phyloP scores from a whole-genome alignment of 2,888 invertebrate species.

The Philopedon plagiatum region DNA sequence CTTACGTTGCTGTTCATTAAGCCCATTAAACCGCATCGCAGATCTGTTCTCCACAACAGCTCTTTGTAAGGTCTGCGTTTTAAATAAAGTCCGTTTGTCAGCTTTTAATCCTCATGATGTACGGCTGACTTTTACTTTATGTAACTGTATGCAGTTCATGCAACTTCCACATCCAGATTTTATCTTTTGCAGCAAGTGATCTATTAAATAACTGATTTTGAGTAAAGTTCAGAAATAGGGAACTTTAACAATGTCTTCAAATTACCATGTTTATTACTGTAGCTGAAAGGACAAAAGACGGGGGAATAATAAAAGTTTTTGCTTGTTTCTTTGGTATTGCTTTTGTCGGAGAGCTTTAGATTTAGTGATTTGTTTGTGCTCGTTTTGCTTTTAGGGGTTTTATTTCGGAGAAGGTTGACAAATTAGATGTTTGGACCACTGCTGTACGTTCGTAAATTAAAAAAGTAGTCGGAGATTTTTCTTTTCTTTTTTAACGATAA shows the following conservation, averaged over 20 bases:
- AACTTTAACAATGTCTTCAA: slow-evolving; percentile 19
- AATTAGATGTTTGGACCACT: slow-evolving; percentile 23
- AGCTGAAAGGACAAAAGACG: slow-evolving; percentile 31
- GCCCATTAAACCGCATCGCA: no score
- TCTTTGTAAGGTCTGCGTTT: no score
- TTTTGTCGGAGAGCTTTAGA: slow-evolving; percentile 25
- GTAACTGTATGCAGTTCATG: not conserved
- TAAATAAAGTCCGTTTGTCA: no score
- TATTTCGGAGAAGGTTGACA: slow-evolving; percentile 18
- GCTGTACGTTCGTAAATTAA: slow-evolving; percentile 11
- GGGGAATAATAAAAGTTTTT: slow-evolving; percentile 32
- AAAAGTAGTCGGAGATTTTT: slow-evolving; percentile 2
- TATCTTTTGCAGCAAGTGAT: slow-evolving; percentile 9
- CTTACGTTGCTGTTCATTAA: no score
- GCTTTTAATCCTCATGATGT: no score
- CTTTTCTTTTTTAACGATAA: not conserved
- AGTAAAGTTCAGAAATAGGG: slow-evolving; percentile 18
- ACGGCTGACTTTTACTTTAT: no score
- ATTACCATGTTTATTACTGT: slow-evolving; percentile 33
- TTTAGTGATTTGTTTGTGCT: slow-evolving; percentile 29
- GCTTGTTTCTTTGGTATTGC: slow-evolving; percentile 26
- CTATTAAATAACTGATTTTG: slow-evolving; percentile 22
- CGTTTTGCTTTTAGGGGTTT: slow-evolving; percentile 16
- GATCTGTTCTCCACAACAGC: no score
- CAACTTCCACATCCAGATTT: not conserved